These are phyloP conservation scores for Mercenaria mercenaria DNA, from an alignment of 1,140 invertebrate genomes.

Conservation along the genomic window DNA sequence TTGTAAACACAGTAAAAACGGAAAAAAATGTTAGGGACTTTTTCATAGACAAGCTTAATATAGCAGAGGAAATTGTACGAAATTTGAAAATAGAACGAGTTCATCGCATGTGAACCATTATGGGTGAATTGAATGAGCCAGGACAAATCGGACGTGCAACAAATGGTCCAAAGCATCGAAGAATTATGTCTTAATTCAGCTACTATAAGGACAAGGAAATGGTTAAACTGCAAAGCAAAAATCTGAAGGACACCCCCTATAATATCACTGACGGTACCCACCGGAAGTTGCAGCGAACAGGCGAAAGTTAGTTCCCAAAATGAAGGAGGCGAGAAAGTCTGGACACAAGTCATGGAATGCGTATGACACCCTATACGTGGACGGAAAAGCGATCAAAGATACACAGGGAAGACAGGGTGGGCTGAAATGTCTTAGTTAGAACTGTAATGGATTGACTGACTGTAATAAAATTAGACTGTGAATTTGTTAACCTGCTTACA, in stretches of 20 bases:
- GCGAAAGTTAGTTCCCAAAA: conserved; percentile 6
- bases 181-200: neutral
- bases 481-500: neutral
- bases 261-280: conserved; percentile 2
- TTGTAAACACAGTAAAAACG: no score
- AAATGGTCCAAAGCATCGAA: neutral
- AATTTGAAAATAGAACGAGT: no score
- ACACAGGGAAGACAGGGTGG: neutral
- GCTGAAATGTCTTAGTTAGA: neutral
- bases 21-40: no score
- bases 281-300: conserved; percentile 6
- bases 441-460: neutral
- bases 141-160: no score
- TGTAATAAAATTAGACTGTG: neutral
- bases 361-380: conserved; percentile 30
- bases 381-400: neutral
- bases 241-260: neutral
- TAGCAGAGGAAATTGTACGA: no score
- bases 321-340: neutral
- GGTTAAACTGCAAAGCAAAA: neutral
- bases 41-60: no score
- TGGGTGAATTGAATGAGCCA: no score
- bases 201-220: neutral
- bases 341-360: neutral
- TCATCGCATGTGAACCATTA: no score